These are phyloP conservation scores for Ophraella communa DNA, from an alignment of 2,888 invertebrate genomes.

Conservation along the genomic window DNA sequence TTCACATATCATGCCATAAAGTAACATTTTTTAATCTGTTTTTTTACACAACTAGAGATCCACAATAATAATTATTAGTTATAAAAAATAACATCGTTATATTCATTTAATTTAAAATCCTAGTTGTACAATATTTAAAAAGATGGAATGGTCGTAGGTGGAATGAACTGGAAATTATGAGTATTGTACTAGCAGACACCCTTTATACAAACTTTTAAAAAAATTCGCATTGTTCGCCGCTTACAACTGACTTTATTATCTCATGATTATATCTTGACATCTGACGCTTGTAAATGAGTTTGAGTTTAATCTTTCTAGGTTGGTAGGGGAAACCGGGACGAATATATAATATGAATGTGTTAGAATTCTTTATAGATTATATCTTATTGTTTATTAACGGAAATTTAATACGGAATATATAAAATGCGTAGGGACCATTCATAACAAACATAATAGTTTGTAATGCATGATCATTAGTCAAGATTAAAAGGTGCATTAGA, in stretches of 20 bases:
- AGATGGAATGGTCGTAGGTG: background rate
- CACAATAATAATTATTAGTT: no score
- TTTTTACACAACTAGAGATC: no score
- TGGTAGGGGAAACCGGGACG: slow-evolving; percentile 13
- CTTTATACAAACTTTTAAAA: slow-evolving; percentile 2
- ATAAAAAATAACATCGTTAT: no score
- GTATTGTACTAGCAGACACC: background rate
- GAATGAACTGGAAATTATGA: background rate
- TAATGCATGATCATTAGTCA: background rate
- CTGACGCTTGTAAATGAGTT: slow-evolving; percentile 28
- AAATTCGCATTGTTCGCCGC: slow-evolving; percentile 24
- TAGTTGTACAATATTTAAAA: background rate
- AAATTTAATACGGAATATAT: background rate
- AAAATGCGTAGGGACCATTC: background rate
- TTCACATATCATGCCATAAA: no score
- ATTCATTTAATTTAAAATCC: no score
- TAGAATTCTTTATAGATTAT: slow-evolving; percentile 2
- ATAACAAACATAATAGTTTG: background rate
- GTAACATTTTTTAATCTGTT: no score
- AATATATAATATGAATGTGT: background rate
- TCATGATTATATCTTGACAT: slow-evolving; percentile 17
- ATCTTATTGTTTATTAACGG: slow-evolving; percentile 5
- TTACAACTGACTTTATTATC: slow-evolving; percentile 24
- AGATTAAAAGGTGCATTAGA: background rate
- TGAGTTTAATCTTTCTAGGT: slow-evolving; percentile 19